Evolutionary conservation across 2,113 vertebrate genomes (phyloP), one percentile per base, ranked within the genome.

Genomic region (Pollimyrus isidori): DNA sequence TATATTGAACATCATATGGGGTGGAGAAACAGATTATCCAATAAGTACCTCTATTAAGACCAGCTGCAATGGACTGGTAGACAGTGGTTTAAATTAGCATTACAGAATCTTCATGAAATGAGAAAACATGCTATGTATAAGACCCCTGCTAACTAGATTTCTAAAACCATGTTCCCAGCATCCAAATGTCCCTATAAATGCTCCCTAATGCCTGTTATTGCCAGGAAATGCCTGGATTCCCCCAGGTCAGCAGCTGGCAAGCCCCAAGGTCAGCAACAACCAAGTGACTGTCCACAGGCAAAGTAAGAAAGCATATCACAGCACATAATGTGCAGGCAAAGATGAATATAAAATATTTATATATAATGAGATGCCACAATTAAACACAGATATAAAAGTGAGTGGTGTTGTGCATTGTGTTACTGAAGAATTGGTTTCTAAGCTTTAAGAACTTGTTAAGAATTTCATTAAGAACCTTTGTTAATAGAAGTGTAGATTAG

Each of bases 101-200:
- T 84, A 45, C 45, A 26, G 85, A 88, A 76, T 80, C 6, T 39
- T 62, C 39, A 23, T 10, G 13, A 83, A 88, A 49, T 19, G n/a
- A 30, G 86, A 92, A 94, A 93, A 95, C 93, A 94, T 48, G 82
- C 21, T 48, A 93, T 93, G 92, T 93, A 91, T 89, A 11, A 35
- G 90, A 92, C 92, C 92, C 91, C 90, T 46, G 23, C 52, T 42
- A 26, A 23, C 50, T 42, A 84, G 76, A 89, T 62, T 52, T 84
- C 39, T 30, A 53, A 83, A 89, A 17, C 80, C 30, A 35, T 15
- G 80, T 49, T 58, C 52, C 5, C n/a, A 9, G 76, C 88, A 19
- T 39, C 56, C 42, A 46, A 53, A 7, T 21, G n/a, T 84, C 23
- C 52, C 48, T 80, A 26, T 11, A 69, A 69, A 84, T 35, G 48